phyloP scores from a whole-genome alignment of 2,888 invertebrate species.

The Esperia sulphurella region DNA sequence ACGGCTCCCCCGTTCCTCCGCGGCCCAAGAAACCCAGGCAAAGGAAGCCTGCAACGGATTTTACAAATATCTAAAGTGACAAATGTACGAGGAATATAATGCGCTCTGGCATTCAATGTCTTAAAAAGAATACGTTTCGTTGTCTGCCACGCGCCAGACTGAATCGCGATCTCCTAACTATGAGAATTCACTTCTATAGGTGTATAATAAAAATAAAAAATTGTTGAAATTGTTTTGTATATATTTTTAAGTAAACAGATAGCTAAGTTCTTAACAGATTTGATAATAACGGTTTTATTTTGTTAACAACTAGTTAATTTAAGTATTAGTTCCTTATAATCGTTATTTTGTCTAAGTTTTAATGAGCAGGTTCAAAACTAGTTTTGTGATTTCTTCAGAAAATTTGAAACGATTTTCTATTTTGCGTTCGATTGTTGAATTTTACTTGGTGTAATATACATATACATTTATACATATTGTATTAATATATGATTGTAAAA shows the following conservation, averaged over 20 bases:
- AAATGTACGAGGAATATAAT: background rate
- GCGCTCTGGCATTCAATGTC: constrained; percentile 1
- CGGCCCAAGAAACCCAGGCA: constrained; percentile 66
- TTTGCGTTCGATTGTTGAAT: constrained; percentile 40
- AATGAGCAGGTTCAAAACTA: constrained; percentile 52
- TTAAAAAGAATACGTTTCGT: background rate
- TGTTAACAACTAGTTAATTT: constrained; percentile 41
- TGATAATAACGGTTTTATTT: constrained; percentile 32
- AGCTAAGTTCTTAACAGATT: constrained; percentile 35
- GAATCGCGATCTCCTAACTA: constrained; percentile 49
- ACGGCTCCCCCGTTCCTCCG: constrained; percentile 75
- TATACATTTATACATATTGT: constrained; percentile 54
- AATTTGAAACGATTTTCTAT: constrained; percentile 9
- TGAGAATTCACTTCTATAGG: constrained; percentile 31
- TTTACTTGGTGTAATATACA: constrained; percentile 57
- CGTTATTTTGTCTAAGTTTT: constrained; percentile 35
- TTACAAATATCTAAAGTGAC: constrained; percentile 25
- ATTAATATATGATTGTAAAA: constrained; percentile 57
- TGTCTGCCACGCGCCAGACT: constrained; percentile 35
- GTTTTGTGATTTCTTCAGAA: constrained; percentile 23
- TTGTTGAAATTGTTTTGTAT: constrained; percentile 72
- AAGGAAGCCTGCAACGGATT: constrained; percentile 50
- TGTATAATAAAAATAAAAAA: constrained; percentile 34
- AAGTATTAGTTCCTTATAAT: constrained; percentile 42
- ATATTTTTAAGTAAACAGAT: constrained; percentile 48